Base-by-base conservation (phyloP, 2,888 invertebrate species). In the Drosophila barbarae region DNA sequence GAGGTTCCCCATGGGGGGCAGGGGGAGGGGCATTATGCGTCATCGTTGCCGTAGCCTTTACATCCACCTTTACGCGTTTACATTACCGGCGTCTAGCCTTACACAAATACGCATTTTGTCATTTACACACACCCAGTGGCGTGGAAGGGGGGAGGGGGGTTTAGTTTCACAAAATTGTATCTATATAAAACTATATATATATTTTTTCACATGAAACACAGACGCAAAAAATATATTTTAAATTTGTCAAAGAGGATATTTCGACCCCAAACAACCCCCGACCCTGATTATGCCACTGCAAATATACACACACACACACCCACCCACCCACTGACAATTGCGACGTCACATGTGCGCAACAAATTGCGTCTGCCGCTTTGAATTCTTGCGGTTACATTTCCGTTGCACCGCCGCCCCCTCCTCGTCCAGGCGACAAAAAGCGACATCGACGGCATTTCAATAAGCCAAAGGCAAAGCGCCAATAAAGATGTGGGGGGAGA, bases 301-400 rank as follows among this genome's bases (percentile, higher is more conserved):
- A 38, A 26, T 18, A 34, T 26, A 44, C 47, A 34, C 32, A 44
- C 47, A 55, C 61, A 41, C 46, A 59, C 59, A 51, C 46, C 49
- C 39, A 47, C 54, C 46, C 42, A 56, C 38, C 44, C 65, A 49
- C 30, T 34, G 30, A 61, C 52, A 58, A 49, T 49, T 61, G 68
- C 60, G 58, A 52, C 47, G 74, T 69, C 74, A 76, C 79, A 82
- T 81, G 72, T 72, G 76, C 77, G 77, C 84, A 77, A 85, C 84
- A 84, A 84, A 85, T 84, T 85, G 84, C 74, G 84, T 69, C 65
- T 84, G 78, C 72, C 79, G 73, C 50, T 75, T 74, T 79, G 72
- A 71, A 74, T 72, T 73, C 76, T 80, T 85, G 85, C 76, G 84
- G 84, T 85, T 82, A 82, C 74, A 80, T 80, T 82, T 83, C 77